Conservation (phyloP, 2,113 vertebrate genomes). For the Hassar affinis region DNA sequence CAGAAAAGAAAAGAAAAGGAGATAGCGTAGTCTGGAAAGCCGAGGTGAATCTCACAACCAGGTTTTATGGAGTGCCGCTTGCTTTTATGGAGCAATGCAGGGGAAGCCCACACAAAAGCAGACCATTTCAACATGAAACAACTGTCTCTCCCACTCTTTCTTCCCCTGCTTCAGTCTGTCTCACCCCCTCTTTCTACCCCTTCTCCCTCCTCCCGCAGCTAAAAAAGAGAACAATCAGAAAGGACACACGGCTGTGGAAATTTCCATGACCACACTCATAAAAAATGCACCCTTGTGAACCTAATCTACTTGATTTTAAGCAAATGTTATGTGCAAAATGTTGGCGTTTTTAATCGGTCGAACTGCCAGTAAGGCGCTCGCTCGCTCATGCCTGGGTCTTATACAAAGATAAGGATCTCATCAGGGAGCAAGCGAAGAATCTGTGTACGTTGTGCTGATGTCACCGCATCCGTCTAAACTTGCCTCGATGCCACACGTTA, state of each 20-base stretch:
- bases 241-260: conserved; percentile 60
- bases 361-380: conserved; percentile 51
- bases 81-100: conserved; percentile 44
- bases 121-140: conserved; percentile 45
- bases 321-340: conserved; percentile 56
- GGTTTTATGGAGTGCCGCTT: conserved; percentile 45
- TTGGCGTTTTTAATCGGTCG: conserved; percentile 49
- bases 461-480: conserved; percentile 61
- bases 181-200: conserved; percentile 36
- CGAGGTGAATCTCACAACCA: conserved; percentile 44
- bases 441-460: conserved; percentile 45
- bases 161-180: conserved; percentile 27
- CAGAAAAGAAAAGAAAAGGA: conserved; percentile 11
- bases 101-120: conserved; percentile 47
- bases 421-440: conserved; percentile 31
- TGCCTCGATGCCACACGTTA: conserved; percentile 60
- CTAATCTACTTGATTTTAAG: conserved; percentile 61
- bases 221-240: conserved; percentile 62
- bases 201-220: conserved; percentile 45
- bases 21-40: conserved; percentile 43
- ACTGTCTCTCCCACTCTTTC: conserved; percentile 36
- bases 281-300: conserved; percentile 59
- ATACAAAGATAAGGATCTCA: conserved; percentile 48
- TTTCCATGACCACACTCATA: conserved; percentile 61
- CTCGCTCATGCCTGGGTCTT: conserved; percentile 43